Conservation (phyloP, 1,140 invertebrate genomes). For the Stegodyphus dumicola region DNA sequence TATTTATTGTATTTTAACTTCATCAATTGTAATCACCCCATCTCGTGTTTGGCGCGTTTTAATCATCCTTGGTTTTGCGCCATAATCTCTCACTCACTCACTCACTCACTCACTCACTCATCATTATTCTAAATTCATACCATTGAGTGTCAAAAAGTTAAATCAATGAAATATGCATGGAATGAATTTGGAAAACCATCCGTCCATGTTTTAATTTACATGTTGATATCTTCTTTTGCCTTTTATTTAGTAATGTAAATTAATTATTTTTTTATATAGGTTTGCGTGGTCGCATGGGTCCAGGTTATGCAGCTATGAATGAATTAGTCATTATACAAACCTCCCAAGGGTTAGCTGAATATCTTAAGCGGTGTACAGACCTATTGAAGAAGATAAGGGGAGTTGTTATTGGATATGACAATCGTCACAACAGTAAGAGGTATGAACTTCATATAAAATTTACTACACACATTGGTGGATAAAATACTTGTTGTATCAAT, state of each 20-base stretch:
- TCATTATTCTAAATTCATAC: neutral
- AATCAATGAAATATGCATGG: neutral
- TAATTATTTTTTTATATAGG: slow-evolving; percentile 68
- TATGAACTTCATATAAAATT: slow-evolving; percentile 66
- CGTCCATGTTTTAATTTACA: neutral
- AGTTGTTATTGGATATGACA: slow-evolving; percentile 94
- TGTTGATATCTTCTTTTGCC: neutral
- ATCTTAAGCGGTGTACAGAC: slow-evolving; percentile 73
- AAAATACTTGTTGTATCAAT: too few relatives aligned
- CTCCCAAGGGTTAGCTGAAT: slow-evolving; percentile 88
- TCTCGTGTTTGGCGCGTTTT: too few relatives aligned
- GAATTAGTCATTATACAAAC: slow-evolving; percentile 98
- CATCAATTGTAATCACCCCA: too few relatives aligned
- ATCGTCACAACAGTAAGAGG: slow-evolving; percentile 91
- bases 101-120: too few relatives aligned
- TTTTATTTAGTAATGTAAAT: neutral
- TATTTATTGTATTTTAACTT: too few relatives aligned
- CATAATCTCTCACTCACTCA: too few relatives aligned
- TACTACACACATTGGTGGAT: too few relatives aligned
- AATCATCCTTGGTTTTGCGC: too few relatives aligned
- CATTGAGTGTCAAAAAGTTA: neutral
- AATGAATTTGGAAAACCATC: neutral
- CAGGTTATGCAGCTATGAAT: slow-evolving; percentile 95
- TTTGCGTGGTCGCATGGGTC: slow-evolving; percentile 88
- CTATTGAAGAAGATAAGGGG: slow-evolving; percentile 73